Conservation (phyloP, 2,113 vertebrate species). For the Poicephalus meyeri region DNA sequence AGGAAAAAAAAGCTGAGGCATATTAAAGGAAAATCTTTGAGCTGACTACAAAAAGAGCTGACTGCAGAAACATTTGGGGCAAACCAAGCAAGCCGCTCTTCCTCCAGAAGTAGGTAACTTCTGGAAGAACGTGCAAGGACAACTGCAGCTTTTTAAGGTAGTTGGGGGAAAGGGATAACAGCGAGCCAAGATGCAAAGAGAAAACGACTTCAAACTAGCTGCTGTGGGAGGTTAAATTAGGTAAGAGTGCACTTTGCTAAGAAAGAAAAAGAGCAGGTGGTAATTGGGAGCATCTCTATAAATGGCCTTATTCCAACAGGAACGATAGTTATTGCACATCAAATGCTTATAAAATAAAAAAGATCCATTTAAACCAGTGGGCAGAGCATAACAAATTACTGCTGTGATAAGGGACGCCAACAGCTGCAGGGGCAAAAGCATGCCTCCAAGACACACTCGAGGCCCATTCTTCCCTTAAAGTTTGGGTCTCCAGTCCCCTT, state of each 20-base stretch:
- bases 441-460: neutral
- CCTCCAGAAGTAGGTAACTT: neutral
- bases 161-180: neutral
- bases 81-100: neutral
- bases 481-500: neutral
- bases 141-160: neutral
- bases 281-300: slow-evolving; percentile 58
- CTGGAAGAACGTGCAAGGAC: slow-evolving; percentile 7
- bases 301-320: slow-evolving; percentile 48
- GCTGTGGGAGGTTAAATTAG: slow-evolving; percentile 50
- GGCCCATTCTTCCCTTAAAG: neutral
- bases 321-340: slow-evolving; percentile 9
- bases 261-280: slow-evolving; percentile 60
- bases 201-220: slow-evolving; percentile 22
- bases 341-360: slow-evolving; percentile 40
- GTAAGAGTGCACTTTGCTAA: slow-evolving; percentile 38
- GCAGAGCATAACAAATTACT: neutral
- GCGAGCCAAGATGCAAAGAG: neutral
- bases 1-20: neutral
- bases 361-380: slow-evolving; percentile 3
- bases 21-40: neutral
- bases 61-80: neutral
- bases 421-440: slow-evolving; percentile 13
- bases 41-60: neutral
- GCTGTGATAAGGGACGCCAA: neutral